Conservation (phyloP, 2,113 vertebrate genomes). For the Oreotrochilus melanogaster region DNA sequence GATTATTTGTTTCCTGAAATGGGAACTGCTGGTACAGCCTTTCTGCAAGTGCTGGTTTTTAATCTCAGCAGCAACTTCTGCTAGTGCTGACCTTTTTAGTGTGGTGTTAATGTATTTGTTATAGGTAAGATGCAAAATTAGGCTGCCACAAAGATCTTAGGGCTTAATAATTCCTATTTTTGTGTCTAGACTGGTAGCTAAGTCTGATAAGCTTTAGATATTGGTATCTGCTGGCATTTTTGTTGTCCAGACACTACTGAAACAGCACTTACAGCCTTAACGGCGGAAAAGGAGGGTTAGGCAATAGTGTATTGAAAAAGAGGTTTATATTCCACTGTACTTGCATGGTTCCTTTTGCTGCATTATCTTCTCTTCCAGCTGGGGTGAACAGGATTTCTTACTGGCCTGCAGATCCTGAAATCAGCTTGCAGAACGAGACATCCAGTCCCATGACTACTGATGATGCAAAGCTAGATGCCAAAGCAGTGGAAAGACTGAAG, state of each 20-base stretch:
- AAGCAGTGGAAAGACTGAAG: conserved; percentile 89
- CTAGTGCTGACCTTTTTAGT: neutral
- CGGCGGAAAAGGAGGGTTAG: neutral
- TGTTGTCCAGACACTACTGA: neutral
- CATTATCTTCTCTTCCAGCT: conserved; percentile 79
- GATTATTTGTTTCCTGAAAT: neutral
- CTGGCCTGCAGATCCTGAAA: conserved; percentile 94
- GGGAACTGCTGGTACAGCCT: neutral
- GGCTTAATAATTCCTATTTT: neutral
- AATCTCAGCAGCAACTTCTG: neutral
- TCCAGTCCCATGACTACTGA: conserved; percentile 52
- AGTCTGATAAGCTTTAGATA: neutral
- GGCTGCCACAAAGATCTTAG: neutral
- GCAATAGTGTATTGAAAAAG: neutral
- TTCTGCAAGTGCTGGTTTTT: neutral
- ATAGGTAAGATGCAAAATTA: neutral
- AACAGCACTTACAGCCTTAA: neutral
- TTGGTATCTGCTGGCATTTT: neutral
- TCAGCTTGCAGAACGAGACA: conserved; percentile 82
- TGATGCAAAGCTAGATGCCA: conserved; percentile 88
- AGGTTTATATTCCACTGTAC: neutral
- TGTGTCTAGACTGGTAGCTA: neutral
- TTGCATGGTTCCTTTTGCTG: neutral
- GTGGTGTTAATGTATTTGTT: neutral
- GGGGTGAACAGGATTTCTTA: conserved; percentile 94